phyloP scores from a whole-genome alignment of 1,140 invertebrate species.

The Aphidius gifuensis region DNA sequence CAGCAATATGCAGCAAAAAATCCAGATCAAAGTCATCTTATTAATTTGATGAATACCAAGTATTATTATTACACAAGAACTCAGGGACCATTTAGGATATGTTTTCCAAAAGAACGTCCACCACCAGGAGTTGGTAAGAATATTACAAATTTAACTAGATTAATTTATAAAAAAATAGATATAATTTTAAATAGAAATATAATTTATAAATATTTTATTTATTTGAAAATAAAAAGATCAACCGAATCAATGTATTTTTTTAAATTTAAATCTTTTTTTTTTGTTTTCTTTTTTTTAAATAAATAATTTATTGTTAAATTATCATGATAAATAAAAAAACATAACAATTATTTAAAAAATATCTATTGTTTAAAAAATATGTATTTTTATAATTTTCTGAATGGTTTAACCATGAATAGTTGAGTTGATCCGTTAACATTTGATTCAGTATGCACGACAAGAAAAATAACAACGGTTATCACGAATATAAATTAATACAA shows the following conservation, averaged over 20 bases:
- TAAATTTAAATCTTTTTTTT: neutral
- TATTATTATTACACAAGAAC: conserved; percentile 84
- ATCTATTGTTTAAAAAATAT: no score
- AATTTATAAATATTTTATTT: no score
- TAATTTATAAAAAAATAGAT: neutral
- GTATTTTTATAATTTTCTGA: no score
- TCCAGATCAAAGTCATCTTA: conserved; percentile 66
- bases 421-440: conserved; percentile 18
- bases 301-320: neutral
- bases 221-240: no score
- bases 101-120: conserved; percentile 84
- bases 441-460: conserved; percentile 12
- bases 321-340: neutral
- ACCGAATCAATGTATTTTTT: no score
- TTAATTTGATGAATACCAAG: conserved; percentile 77
- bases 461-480: conserved; percentile 19
- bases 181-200: no score
- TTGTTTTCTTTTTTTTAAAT: neutral
- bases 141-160: conserved; percentile 6
- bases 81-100: conserved; percentile 85
- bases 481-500: conserved; percentile 22
- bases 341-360: no score
- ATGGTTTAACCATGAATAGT: neutral
- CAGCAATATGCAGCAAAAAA: conserved; percentile 72
- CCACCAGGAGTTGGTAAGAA: conserved; percentile 66